A percentile compares a stretch with the other conserved stretches of the same genome.
These are phyloP conservation scores for Semotilus atromaculatus DNA, from an alignment of 2,797 vertebrate species.

Conservation along the genomic window DNA sequence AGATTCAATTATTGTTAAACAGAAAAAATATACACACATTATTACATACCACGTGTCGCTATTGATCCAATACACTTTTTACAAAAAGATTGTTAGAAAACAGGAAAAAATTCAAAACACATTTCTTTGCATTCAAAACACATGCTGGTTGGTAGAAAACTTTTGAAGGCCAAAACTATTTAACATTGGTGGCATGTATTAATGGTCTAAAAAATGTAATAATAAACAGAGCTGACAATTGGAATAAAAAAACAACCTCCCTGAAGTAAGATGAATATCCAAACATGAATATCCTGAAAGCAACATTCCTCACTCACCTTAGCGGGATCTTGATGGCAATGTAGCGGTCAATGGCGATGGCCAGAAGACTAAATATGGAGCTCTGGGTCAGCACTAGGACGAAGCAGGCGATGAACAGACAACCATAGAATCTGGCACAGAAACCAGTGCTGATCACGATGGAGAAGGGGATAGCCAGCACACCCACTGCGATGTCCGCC, in stretches of 20 bases:
- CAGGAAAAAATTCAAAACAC: too few species aligned
- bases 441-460: conserved; percentile 94
- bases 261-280: neutral
- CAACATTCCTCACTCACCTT: conserved; percentile 79
- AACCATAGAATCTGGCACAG: conserved; percentile 93
- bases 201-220: conserved; percentile 10
- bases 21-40: neutral
- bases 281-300: neutral
- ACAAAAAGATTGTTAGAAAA: too few species aligned
- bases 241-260: neutral
- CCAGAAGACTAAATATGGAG: conserved; percentile 97
- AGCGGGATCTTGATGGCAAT: conserved; percentile 94
- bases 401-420: conserved; percentile 96
- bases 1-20: neutral
- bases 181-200: neutral
- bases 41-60: neutral
- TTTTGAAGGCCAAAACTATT: conserved; percentile 3
- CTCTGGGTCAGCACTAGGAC: conserved; percentile 95
- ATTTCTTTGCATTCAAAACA: neutral
- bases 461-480: conserved; percentile 94
- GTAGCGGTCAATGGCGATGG: conserved; percentile 94
- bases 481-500: conserved; percentile 93
- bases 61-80: too few species aligned
- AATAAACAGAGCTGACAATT: neutral
- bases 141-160: neutral